Evolutionary conservation across 2,888 invertebrate genomes (phyloP).

Genomic region (Parnassius glacialis): DNA sequence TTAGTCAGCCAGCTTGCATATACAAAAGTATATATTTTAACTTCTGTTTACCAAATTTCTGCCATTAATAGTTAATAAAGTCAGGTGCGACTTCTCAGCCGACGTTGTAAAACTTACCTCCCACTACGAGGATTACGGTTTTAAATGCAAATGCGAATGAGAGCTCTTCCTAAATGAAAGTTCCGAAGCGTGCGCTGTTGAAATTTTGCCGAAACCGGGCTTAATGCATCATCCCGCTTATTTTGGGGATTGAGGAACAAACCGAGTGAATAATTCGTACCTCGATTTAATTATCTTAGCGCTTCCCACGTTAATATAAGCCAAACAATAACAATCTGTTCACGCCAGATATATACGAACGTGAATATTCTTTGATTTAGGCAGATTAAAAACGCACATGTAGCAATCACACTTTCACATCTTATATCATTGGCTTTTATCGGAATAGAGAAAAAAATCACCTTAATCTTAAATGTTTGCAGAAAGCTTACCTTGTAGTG

Average conservation of each 20-base stretch:
- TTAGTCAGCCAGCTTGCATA: no score
- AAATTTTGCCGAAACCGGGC: slow-evolving; percentile 41
- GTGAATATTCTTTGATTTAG: no score
- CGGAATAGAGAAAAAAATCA: no score
- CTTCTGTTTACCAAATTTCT: background rate
- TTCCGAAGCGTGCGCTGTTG: slow-evolving; percentile 40
- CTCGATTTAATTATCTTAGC: slow-evolving; percentile 55
- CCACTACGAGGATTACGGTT: slow-evolving; percentile 51
- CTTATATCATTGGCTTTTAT: no score
- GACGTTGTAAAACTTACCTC: slow-evolving; percentile 36
- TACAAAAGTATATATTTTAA: no score
- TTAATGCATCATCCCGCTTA: slow-evolving; percentile 43
- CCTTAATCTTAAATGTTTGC: no score
- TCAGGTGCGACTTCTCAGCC: slow-evolving; percentile 25
- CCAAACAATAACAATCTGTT: slow-evolving; percentile 25
- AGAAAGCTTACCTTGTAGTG: no score
- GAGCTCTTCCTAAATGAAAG: slow-evolving; percentile 54
- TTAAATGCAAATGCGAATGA: slow-evolving; percentile 67
- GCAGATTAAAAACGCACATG: no score
- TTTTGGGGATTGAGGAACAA: slow-evolving; percentile 40
- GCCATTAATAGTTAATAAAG: slow-evolving; percentile 28
- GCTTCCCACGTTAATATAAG: slow-evolving; percentile 35
- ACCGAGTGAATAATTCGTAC: slow-evolving; percentile 51
- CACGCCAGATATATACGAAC: background rate
- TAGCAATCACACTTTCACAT: no score